These are phyloP conservation scores for Sandelia bainsii DNA, from an alignment of 2,797 vertebrate species.

Conservation along the genomic window DNA sequence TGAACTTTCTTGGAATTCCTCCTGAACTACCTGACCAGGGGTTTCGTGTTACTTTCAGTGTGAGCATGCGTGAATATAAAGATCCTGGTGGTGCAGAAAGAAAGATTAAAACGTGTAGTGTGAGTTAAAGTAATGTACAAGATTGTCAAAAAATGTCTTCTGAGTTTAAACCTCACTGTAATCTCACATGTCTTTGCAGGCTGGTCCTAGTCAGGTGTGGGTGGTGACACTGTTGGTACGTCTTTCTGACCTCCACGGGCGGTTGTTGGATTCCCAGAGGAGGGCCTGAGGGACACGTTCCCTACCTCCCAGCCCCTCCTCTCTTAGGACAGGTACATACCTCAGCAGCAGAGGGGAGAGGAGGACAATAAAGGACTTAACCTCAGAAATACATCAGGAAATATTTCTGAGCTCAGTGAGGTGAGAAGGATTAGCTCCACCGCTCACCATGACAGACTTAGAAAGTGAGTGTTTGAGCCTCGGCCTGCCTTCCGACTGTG, in stretches of 20 bases:
- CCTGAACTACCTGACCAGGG: neutral
- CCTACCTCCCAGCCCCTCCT: constrained; percentile 9
- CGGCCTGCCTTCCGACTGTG: constrained; percentile 74
- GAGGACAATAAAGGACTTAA: constrained; percentile 6
- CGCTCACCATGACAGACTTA: constrained; percentile 82
- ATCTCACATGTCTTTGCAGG: constrained; percentile 37
- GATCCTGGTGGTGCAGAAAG: neutral
- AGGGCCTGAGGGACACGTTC: constrained; percentile 42
- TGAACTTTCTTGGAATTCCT: neutral
- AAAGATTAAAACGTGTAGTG: neutral
- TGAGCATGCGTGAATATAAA: neutral
- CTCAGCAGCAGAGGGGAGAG: constrained; percentile 13
- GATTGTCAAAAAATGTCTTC: neutral
- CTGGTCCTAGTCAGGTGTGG: constrained; percentile 46
- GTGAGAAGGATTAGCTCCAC: constrained; percentile 57
- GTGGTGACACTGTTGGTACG: constrained; percentile 46
- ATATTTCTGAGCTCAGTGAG: constrained; percentile 2
- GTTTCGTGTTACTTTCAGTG: neutral
- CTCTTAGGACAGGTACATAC: constrained; percentile 22
- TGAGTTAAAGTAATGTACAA: neutral
- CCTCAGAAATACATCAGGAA: constrained; percentile 21
- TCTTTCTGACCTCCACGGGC: neutral
- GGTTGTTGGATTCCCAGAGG: constrained; percentile 11
- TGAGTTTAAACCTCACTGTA: neutral
- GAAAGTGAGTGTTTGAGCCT: constrained; percentile 82